Conservation (phyloP, 2,888 invertebrate species). For the Dynastes hyllus region DNA sequence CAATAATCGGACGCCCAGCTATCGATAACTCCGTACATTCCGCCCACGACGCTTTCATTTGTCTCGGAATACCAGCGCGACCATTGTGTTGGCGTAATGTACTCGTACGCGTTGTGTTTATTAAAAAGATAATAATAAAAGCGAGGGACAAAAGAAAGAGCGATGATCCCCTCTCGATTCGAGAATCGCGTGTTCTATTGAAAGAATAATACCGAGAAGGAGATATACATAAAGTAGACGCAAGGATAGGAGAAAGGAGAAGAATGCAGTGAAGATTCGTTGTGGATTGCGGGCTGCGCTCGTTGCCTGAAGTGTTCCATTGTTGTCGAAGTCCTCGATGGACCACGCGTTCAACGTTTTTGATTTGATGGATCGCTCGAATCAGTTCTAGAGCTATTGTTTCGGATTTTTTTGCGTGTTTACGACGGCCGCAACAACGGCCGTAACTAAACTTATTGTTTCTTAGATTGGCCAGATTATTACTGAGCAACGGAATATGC, state of each 20-base stretch:
- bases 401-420: conserved; percentile 42
- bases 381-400: conserved; percentile 49
- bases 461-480: conserved; percentile 25
- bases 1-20: conserved; percentile 66
- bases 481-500: not conserved
- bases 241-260: conserved; percentile 4
- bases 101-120: conserved; percentile 58
- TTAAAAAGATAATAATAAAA: conserved; percentile 57
- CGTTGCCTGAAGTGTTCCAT: conserved; percentile 35
- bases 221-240: conserved; percentile 28
- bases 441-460: conserved; percentile 29
- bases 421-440: conserved; percentile 5
- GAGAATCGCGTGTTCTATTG: conserved; percentile 66
- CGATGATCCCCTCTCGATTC: conserved; percentile 57
- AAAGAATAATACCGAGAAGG: conserved; percentile 1
- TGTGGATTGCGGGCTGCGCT: conserved; percentile 35
- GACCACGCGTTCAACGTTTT: conserved; percentile 39
- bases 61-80: conserved; percentile 65
- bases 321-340: conserved; percentile 34
- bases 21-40: conserved; percentile 65
- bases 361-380: conserved; percentile 55
- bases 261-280: conserved; percentile 34
- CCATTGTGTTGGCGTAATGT: conserved; percentile 63
- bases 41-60: conserved; percentile 67
- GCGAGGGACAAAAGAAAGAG: conserved; percentile 44